Conservation (phyloP, 2,113 vertebrate genomes). For the Strix aluco region DNA sequence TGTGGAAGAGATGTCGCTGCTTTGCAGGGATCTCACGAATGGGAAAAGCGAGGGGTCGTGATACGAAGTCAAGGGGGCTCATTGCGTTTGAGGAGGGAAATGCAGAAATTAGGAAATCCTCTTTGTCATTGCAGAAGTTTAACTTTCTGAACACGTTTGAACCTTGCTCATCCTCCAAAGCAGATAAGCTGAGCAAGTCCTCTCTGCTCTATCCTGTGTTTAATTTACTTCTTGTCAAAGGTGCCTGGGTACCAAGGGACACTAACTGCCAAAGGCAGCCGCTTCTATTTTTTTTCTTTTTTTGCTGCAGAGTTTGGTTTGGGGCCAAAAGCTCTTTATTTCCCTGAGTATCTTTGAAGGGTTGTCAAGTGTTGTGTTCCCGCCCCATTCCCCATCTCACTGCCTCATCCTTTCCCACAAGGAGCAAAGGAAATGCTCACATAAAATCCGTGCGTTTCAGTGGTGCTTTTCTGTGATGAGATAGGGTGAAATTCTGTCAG, state of each 20-base stretch:
- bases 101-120: not conserved
- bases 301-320: not conserved
- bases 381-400: accelerated
- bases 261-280: not conserved
- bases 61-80: accelerated
- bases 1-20: not conserved
- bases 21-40: not conserved
- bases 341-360: not conserved
- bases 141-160: not conserved
- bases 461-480: not conserved
- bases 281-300: too few species aligned
- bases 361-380: accelerated
- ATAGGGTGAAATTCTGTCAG: not conserved
- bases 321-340: not conserved
- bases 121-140: not conserved
- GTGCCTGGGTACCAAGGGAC: not conserved
- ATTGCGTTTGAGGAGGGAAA: not conserved
- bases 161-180: not conserved
- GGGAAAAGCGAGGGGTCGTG: accelerated
- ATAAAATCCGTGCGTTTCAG: too few species aligned
- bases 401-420: not conserved
- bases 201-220: not conserved
- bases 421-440: not conserved
- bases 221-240: not conserved
- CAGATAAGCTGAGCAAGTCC: not conserved